Evolutionary conservation across 2,888 invertebrate species (phyloP), one percentile per base, ranked within the genome.

Genomic region (Encarsia formosa): DNA sequence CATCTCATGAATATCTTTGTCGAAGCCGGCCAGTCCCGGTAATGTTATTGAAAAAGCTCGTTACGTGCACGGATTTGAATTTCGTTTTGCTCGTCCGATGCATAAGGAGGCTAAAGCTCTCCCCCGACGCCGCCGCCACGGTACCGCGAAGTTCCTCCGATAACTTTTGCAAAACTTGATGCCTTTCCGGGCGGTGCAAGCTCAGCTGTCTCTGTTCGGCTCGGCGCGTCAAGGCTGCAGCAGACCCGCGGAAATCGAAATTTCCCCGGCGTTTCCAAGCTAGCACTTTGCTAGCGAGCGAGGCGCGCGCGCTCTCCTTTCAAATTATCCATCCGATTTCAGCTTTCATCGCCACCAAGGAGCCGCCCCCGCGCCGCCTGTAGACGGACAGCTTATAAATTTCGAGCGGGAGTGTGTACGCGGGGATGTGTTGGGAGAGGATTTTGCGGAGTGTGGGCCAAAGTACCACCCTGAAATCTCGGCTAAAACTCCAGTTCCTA

Each of bases 151-250:
- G 45, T 58, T 54, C 31, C 50, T 45, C 46, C 45, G 42, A 51
- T 54, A 59, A 60, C 58, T 60, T 59, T 58, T 41, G 54, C 55
- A 54, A 57, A 59, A 60, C 60, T 60, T 52, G 40, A 13, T 16
- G 44, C 43, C 18, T 39, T 38, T 39, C n/a, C n/a, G n/a, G n/a
- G n/a, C n/a, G n/a, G n/a, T n/a, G n/a, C n/a, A n/a, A n/a, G 29
- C 5, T 16, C 16, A 24, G 39, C 39, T 39, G 22, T 9, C 35
- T 40, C 24, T 24, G 22, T 23, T 31, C 16, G 6, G 5, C 23
- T n/a, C 15, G 23, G 8, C 26, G 18, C 22, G 2, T 32, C 42
- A 38, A 5, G 15, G 15, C 26, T 37, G 35, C 31, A 40, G 29
- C 39, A 34, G 22, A 43, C 24, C 18, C 39, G 54, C 48, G 48